Base-by-base conservation (phyloP, 2,113 vertebrate genomes). In the Scartelaos histophorus region DNA sequence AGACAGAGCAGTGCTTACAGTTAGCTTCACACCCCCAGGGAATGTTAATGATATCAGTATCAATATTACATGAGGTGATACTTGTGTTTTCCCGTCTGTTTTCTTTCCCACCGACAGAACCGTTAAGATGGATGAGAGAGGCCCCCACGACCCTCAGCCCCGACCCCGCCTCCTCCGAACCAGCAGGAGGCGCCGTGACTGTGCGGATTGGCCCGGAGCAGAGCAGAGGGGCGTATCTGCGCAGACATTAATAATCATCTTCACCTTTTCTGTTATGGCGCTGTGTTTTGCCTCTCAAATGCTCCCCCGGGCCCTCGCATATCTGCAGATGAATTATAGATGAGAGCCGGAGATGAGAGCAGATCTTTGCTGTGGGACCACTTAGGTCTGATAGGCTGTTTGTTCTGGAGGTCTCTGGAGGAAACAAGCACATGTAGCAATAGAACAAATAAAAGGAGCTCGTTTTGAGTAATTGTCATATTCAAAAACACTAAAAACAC, bases 271-370 rank as follows among this genome's bases (percentile, higher is more conserved):
- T 81, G 90, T 85, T 87, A 88, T 74, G 85, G 21, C 77, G 85
- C 81, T 77, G 86, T 89, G 84, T 91, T 92, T 92, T 90, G 87
- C 85, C 71, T 77, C 85, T 73, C 77, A 85, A 87, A 79, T 71
- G 79, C 85, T 89, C 90, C 90, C 90, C 84, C 60, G 88, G 84
- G 90, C 87, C 77, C 70, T 82, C 79, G 87, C 85, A 89, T 91
- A 90, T 91, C 86, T 89, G 76, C 82, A 64, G 85, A 93, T 92
- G 91, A 93, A 93, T 93, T 91, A 92, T 92, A 89, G 89, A 92
- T 91, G 87, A 90, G 87, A 90, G 86, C 69, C 9, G 70, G 57
- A 90, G 90, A 91, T 92, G 91, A 92, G 91, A 92, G 87, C 85
- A 84, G 84, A 82, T 86, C 84, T 82, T 82, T 19, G 84, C 87